phyloP scores from a whole-genome alignment of 2,113 vertebrate genomes.

The Bombycilla garrulus region DNA sequence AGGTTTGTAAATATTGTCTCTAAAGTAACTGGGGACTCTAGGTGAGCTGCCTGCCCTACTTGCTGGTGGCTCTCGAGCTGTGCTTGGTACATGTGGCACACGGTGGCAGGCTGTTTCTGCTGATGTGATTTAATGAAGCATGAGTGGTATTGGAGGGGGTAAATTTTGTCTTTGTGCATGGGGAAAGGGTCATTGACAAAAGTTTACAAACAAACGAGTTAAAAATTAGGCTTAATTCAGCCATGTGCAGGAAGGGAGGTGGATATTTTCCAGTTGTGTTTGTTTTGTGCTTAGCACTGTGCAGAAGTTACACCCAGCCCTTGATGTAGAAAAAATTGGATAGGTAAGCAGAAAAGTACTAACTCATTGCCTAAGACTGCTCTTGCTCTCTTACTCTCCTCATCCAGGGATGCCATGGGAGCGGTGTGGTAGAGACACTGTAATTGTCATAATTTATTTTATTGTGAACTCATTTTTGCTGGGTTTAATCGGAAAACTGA shows the following conservation, averaged over 20 bases:
- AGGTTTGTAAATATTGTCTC: constrained; percentile 56
- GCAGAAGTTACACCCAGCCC: neutral
- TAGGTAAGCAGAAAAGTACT: neutral
- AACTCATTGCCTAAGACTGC: neutral
- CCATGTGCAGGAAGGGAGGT: accelerated
- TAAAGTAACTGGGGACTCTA: neutral
- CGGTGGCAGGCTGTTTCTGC: neutral
- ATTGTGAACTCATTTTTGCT: neutral
- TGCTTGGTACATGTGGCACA: neutral
- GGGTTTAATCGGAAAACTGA: neutral
- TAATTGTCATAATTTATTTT: neutral
- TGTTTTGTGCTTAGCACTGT: neutral
- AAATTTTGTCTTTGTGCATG: neutral
- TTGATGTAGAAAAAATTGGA: neutral
- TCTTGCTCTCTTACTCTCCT: neutral
- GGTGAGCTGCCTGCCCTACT: neutral
- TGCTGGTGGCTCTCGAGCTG: neutral
- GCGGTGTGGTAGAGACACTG: neutral
- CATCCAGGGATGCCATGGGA: neutral
- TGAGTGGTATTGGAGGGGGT: neutral
- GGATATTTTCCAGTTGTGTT: neutral
- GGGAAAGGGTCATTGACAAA: neutral
- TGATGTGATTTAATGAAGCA: neutral
- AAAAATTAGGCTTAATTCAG: neutral
- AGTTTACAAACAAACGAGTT: neutral